A percentile compares a stretch with the other conserved stretches of the same genome.
Conservation (phyloP, 2,888 invertebrate species). For the Callyntrura guangdongensis region DNA sequence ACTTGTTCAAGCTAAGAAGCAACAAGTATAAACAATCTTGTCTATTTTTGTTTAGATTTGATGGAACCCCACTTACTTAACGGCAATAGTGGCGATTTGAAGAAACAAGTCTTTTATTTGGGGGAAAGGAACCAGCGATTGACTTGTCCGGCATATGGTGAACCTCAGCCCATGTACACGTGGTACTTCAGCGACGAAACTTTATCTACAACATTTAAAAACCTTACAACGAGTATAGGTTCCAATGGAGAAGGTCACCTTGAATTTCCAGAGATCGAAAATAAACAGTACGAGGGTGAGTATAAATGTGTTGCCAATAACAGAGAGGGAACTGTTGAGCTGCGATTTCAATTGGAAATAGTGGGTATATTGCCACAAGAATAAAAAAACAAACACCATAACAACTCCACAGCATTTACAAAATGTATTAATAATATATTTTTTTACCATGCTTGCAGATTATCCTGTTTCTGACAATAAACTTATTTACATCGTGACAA, state of each 20-base stretch:
- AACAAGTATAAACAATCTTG: background rate
- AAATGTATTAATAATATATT: background rate
- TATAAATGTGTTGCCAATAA: slow-evolving; percentile 35
- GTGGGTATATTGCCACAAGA: slow-evolving; percentile 13
- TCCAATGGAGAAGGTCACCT: slow-evolving; percentile 68
- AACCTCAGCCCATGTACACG: slow-evolving; percentile 59
- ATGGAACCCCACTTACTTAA: background rate
- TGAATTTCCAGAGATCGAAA: slow-evolving; percentile 61
- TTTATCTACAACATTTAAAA: background rate
- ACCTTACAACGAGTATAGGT: slow-evolving; percentile 49
- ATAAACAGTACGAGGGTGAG: background rate
- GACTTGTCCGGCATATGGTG: slow-evolving; percentile 56
- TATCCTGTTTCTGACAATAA: slow-evolving; percentile 44
- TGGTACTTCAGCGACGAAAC: slow-evolving; percentile 36
- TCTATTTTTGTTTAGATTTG: slow-evolving; percentile 54
- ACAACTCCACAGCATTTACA: background rate
- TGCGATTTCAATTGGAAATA: slow-evolving; percentile 15
- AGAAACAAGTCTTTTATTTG: slow-evolving; percentile 50
- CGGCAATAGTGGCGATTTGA: background rate
- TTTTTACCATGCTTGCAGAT: slow-evolving; percentile 31
- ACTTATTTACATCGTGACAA: slow-evolving; percentile 34
- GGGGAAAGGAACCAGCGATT: slow-evolving; percentile 49
- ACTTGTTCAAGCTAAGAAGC: too few species aligned
- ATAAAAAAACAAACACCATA: too few species aligned
- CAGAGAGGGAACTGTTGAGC: background rate